phyloP scores from a whole-genome alignment of 1,140 invertebrate genomes.

The Venturia canescens region DNA sequence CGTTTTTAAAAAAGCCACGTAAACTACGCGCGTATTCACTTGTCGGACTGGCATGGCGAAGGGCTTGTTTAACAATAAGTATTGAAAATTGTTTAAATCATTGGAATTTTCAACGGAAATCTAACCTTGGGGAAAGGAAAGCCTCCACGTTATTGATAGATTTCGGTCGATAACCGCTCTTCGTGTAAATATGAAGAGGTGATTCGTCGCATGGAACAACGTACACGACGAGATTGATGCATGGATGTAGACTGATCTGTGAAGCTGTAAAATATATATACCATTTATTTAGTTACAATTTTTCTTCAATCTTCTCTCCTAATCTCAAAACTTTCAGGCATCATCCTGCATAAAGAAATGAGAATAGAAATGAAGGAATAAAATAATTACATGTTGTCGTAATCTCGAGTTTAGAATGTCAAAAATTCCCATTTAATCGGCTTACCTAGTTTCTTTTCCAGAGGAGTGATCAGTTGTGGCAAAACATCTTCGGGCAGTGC shows the following conservation, averaged over 20 bases:
- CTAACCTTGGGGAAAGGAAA: conserved; percentile 83
- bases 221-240: conserved; percentile 91
- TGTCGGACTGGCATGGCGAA: too few relatives aligned
- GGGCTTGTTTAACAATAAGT: too few relatives aligned
- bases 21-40: too few relatives aligned
- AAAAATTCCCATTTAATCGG: background rate
- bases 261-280: conserved; percentile 75
- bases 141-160: conserved; percentile 67
- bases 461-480: conserved; percentile 86
- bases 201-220: conserved; percentile 84
- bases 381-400: too few relatives aligned
- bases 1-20: too few relatives aligned
- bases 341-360: too few relatives aligned
- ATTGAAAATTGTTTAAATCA: too few relatives aligned
- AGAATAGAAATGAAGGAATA: too few relatives aligned
- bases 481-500: conserved; percentile 81
- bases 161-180: conserved; percentile 66
- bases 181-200: conserved; percentile 86
- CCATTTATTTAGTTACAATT: too few relatives aligned
- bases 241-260: conserved; percentile 88
- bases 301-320: too few relatives aligned
- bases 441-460: conserved; percentile 89
- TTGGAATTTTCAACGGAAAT: background rate
- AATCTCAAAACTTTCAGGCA: too few relatives aligned
- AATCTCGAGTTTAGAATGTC: too few relatives aligned